Conservation (phyloP, 2,888 invertebrate genomes). For the Elegia similella region DNA sequence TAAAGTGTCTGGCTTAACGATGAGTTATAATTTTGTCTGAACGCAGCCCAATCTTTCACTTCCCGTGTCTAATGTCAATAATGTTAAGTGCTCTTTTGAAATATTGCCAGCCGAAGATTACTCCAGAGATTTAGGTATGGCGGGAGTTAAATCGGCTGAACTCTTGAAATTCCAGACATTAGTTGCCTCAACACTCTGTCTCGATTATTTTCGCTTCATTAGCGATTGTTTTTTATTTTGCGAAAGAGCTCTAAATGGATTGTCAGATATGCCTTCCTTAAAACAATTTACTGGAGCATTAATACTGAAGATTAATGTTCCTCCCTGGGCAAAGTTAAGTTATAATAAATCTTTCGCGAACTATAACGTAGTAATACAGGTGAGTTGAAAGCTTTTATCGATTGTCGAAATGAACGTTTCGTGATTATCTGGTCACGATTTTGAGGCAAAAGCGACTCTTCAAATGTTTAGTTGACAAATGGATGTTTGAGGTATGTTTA, state of each 20-base stretch:
- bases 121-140: constrained; percentile 38
- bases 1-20: constrained; percentile 28
- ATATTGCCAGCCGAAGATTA: constrained; percentile 54
- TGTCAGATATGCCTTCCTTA: constrained; percentile 49
- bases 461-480: constrained; percentile 38
- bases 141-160: constrained; percentile 40
- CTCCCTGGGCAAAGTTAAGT: constrained; percentile 47
- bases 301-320: constrained; percentile 56
- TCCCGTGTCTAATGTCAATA: constrained; percentile 47
- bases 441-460: constrained; percentile 38
- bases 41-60: constrained; percentile 37
- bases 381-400: constrained; percentile 50
- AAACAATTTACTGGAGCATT: constrained; percentile 60
- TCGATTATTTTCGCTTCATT: constrained; percentile 61
- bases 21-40: constrained; percentile 38
- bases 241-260: constrained; percentile 57
- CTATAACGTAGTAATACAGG: constrained; percentile 36
- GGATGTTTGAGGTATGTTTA: not conserved
- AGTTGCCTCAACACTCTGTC: constrained; percentile 44
- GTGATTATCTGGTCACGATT: constrained; percentile 56
- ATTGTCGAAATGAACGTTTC: constrained; percentile 52
- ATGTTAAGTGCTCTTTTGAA: constrained; percentile 65
- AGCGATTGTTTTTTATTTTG: constrained; percentile 54
- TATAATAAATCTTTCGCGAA: constrained; percentile 55
- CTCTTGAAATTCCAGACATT: constrained; percentile 45